Evolutionary conservation across 2,113 vertebrate species (phyloP), one percentile per base, ranked within the genome.

Genomic region (Notechis scutatus): DNA sequence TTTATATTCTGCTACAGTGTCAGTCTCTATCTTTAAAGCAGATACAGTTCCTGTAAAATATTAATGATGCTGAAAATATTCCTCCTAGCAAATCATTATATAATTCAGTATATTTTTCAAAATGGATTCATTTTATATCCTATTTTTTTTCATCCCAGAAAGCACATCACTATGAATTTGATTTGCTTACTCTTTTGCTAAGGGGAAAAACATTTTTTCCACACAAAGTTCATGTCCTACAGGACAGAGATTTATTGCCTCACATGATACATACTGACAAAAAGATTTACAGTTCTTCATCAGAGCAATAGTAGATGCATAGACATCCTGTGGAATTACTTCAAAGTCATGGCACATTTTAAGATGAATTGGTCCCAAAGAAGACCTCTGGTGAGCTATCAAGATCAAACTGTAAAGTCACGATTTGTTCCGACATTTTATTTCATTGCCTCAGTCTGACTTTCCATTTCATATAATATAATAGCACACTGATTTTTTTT

Each of bases 231-330:
- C 4, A 0, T 85, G 86, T 94, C 94, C 94, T 24, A 0, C 95
- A 88, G 93, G 95, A 96, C 61, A 94, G 94, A 97, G 96, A 97
- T 95, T 90, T 95, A 97, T 94, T 94, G 93, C 91, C 97, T 97
- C 93, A 93, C 92, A 95, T 93, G 96, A 95, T 87, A 95, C 10
- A 91, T 0, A n/a, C 92, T 96, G 95, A 97, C 96, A 97, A 95
- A 97, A 95, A 97, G 95, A 96, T 96, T 96, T 97, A 96, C 91
- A 91, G 93, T 90, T 97, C 97, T 96, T 96, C 94, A 97, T 97
- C 93, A 95, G 64, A 95, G 92, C 87, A 20, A 94, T 87, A 74
- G 59, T 90, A 94, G 26, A 96, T 91, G 86, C 6, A n/a, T n/a
- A 24, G 85, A 56, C 45, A 10, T 91, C 0, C 0, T 92, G 91